Evolutionary conservation across 2,888 invertebrate genomes (phyloP).

Genomic region (Phyllotreta striolata): DNA sequence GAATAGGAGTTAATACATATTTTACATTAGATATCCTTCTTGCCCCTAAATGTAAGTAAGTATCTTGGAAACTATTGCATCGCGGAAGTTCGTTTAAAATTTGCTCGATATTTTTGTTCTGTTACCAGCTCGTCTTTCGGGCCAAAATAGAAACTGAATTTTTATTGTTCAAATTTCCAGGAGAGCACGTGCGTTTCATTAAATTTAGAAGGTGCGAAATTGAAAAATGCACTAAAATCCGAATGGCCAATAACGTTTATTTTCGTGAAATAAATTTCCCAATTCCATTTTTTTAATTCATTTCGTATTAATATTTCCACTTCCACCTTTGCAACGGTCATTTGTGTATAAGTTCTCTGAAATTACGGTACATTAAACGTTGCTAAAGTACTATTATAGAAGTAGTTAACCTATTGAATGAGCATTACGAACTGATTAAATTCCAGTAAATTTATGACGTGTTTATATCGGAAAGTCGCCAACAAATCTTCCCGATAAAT

Average conservation of each 20-base stretch:
- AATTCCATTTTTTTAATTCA: neutral
- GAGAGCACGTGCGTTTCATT: conserved; percentile 4
- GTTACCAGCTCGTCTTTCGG: neutral
- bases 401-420: neutral
- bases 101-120: neutral
- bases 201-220: conserved; percentile 5
- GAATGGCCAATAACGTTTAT: neutral
- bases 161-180: conserved; percentile 7
- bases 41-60: neutral
- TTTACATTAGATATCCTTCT: conserved; percentile 1
- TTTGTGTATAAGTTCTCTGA: no score
- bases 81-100: neutral
- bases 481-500: conserved; percentile 17
- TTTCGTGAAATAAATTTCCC: neutral
- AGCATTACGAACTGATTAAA: conserved; percentile 15
- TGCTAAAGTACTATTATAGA: no score
- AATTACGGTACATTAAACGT: no score
- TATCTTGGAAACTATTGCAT: no score
- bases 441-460: conserved; percentile 16
- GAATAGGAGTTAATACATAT: neutral
- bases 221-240: neutral
- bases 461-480: conserved; percentile 13
- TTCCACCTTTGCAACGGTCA: no score
- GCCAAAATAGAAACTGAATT: conserved; percentile 6
- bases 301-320: no score